phyloP scores from a whole-genome alignment of 1,140 invertebrate genomes.

The Saxidomus purpurata region DNA sequence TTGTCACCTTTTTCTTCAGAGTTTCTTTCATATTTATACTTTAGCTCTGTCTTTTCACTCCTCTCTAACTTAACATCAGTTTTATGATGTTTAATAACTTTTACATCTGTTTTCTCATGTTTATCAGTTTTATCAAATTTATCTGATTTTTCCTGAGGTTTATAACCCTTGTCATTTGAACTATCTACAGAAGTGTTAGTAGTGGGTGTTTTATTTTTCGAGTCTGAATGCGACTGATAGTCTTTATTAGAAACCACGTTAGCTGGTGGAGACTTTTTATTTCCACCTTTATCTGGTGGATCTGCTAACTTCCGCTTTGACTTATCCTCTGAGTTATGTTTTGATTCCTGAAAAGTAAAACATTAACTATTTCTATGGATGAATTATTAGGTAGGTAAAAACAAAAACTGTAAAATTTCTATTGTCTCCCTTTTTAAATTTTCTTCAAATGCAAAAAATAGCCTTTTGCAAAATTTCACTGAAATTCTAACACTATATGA shows the following conservation, averaged over 20 bases:
- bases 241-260: slow-evolving; percentile 24
- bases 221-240: neutral
- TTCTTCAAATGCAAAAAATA: no score
- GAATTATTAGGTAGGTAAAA: no score
- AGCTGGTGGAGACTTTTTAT: slow-evolving; percentile 38
- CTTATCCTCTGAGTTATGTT: slow-evolving; percentile 71
- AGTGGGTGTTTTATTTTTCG: slow-evolving; percentile 24
- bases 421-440: no score
- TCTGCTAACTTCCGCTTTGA: slow-evolving; percentile 72
- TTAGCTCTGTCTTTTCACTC: slow-evolving; percentile 39
- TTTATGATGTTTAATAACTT: slow-evolving; percentile 46
- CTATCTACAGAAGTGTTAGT: neutral
- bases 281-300: slow-evolving; percentile 63
- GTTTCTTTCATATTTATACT: slow-evolving; percentile 46
- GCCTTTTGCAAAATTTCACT: no score
- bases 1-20: slow-evolving; percentile 62
- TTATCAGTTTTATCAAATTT: slow-evolving; percentile 27
- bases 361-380: no score
- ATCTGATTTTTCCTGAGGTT: slow-evolving; percentile 39
- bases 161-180: slow-evolving; percentile 13
- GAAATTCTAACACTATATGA: no score
- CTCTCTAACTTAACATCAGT: slow-evolving; percentile 45
- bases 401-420: no score
- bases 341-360: slow-evolving; percentile 65
- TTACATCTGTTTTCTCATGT: slow-evolving; percentile 25